These are phyloP conservation scores for Willowsia nigromaculata DNA, from an alignment of 2,888 invertebrate species.

Conservation along the genomic window DNA sequence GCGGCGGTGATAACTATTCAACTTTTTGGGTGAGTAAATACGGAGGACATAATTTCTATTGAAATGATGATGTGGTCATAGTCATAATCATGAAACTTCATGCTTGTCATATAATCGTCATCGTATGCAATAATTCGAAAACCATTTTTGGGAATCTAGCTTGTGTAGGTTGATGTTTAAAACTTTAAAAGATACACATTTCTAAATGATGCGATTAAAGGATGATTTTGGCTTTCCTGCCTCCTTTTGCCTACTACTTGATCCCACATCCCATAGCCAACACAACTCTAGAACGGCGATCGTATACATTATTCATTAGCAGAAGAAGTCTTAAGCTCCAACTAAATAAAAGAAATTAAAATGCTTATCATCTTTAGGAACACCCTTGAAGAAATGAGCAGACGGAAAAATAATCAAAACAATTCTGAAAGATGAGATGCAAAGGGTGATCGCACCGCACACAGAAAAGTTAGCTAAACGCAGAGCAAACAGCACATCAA, in stretches of 20 bases:
- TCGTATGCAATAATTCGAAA: conserved; percentile 50
- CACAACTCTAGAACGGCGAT: background rate
- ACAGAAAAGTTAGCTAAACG: background rate
- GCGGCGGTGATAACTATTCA: background rate
- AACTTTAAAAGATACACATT: conserved; percentile 10
- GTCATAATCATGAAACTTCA: conserved; percentile 24
- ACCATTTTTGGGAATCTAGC: conserved; percentile 53
- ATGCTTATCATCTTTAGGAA: conserved; percentile 53
- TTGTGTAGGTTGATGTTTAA: conserved; percentile 48
- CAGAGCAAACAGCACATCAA: background rate
- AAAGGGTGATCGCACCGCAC: background rate
- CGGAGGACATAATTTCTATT: background rate
- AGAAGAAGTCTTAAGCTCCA: background rate
- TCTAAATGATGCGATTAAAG: conserved; percentile 52
- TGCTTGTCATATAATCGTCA: background rate
- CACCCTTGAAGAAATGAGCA: conserved; percentile 26
- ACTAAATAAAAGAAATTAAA: background rate
- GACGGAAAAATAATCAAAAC: conserved; percentile 12
- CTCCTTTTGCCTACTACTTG: background rate
- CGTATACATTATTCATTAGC: background rate
- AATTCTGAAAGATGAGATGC: conserved; percentile 35
- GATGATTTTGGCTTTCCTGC: background rate
- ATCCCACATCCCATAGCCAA: conserved; percentile 22
- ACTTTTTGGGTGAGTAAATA: background rate
- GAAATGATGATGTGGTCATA: conserved; percentile 30